Conservation (phyloP, 2,113 vertebrate genomes). For the Hippocampus comes region DNA sequence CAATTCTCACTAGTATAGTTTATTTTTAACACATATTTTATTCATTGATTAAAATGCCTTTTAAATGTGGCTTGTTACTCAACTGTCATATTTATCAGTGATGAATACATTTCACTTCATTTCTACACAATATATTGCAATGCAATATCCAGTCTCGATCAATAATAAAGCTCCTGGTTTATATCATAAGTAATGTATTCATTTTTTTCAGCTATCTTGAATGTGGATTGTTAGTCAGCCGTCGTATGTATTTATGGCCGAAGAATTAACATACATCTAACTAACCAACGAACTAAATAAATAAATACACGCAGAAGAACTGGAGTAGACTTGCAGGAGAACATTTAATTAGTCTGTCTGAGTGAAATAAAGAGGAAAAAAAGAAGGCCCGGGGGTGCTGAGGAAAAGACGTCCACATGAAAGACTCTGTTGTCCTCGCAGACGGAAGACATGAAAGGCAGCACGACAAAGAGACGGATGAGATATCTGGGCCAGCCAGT, state of each 20-base stretch:
- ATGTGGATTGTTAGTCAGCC: background rate
- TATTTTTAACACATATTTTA: no score
- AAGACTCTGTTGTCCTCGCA: conserved; percentile 64
- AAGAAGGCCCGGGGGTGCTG: conserved; percentile 50
- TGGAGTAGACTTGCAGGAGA: conserved; percentile 42
- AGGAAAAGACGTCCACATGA: conserved; percentile 63
- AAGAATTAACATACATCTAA: background rate
- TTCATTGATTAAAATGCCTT: no score
- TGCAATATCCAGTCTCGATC: no score
- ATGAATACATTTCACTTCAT: no score
- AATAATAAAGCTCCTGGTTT: background rate
- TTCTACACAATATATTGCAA: no score
- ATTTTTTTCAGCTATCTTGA: background rate
- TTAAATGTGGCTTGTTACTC: no score
- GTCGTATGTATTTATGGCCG: background rate
- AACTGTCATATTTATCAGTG: no score
- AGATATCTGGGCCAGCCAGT: conserved; percentile 31
- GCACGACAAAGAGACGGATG: conserved; percentile 58
- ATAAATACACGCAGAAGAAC: conserved; percentile 9
- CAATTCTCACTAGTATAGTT: no score
- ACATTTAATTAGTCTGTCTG: conserved; percentile 71
- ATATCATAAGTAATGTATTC: background rate
- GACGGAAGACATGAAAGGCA: conserved; percentile 62
- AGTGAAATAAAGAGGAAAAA: conserved; percentile 46
- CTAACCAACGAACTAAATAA: background rate